phyloP scores from a whole-genome alignment of 2,113 vertebrate species.

The Chaetorhynchus papuensis region DNA sequence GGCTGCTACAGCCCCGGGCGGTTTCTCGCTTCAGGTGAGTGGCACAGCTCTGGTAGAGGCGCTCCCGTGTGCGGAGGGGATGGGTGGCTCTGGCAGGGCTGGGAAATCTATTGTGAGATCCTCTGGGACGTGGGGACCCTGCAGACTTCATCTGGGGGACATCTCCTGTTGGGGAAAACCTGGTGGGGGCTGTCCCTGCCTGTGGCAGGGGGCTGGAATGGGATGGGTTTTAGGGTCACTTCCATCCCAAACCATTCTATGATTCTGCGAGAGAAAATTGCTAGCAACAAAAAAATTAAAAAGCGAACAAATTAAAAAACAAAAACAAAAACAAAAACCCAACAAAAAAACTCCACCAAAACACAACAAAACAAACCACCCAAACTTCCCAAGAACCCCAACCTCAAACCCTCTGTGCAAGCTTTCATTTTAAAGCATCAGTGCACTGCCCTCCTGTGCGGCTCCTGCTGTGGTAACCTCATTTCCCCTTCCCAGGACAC shows the following conservation, averaged over 20 bases:
- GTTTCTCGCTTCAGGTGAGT: neutral
- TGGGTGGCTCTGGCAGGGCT: neutral
- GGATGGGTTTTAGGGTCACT: neutral
- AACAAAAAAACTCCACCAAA: too few species aligned
- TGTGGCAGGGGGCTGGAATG: neutral
- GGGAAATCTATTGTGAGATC: neutral
- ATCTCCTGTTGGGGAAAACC: neutral
- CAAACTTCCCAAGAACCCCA: neutral
- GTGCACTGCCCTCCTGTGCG: neutral
- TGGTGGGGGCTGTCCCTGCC: too few species aligned
- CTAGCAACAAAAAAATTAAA: neutral
- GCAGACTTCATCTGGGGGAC: neutral
- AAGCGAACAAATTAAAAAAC: neutral
- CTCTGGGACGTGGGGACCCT: neutral
- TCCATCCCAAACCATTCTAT: neutral
- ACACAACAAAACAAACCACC: neutral
- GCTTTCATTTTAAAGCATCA: neutral
- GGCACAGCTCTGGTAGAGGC: accelerated
- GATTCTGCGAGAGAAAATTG: neutral
- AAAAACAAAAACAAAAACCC: too few species aligned
- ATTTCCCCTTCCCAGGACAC: neutral
- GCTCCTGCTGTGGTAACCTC: neutral
- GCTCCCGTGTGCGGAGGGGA: neutral
- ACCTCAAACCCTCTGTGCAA: neutral
- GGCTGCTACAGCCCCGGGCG: accelerated